A percentile compares a stretch with the other conserved stretches of the same genome.
Conservation (phyloP, 2,888 invertebrate species). For the Melikaiella ostensackeni region DNA sequence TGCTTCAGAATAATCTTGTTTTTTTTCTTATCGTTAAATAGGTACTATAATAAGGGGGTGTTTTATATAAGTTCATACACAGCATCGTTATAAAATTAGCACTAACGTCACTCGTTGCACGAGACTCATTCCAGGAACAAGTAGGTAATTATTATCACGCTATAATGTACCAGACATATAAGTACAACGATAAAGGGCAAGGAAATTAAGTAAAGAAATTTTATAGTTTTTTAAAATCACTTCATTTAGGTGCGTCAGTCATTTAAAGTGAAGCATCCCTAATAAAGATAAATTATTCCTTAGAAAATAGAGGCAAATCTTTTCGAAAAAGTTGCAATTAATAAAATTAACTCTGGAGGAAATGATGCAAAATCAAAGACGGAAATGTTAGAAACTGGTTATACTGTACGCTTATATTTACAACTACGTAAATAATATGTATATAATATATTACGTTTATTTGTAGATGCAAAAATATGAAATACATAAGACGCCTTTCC, state of each 20-base stretch:
- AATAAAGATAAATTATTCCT: not conserved
- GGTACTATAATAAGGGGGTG: not conserved
- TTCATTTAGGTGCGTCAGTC: not conserved
- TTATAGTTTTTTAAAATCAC: not conserved
- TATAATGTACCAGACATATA: not conserved
- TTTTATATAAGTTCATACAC: not conserved
- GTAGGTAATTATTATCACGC: conserved; percentile 10
- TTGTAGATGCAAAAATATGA: conserved; percentile 33
- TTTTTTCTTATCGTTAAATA: not conserved
- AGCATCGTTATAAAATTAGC: not conserved
- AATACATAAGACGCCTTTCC: conserved; percentile 30
- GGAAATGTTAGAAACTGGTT: conserved; percentile 27
- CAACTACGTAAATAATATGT: conserved; percentile 31
- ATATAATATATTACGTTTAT: conserved; percentile 23
- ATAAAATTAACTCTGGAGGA: not conserved
- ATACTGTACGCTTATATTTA: conserved; percentile 23
- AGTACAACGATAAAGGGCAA: not conserved
- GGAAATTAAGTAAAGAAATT: not conserved
- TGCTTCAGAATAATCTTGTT: not conserved
- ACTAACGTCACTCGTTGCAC: not conserved
- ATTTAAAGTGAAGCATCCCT: not conserved
- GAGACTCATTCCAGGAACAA: conserved; percentile 8
- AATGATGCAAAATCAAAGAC: not conserved
- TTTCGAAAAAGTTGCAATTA: not conserved
- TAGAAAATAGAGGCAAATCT: not conserved